A percentile compares a stretch with the other conserved stretches of the same genome.
Conservation (phyloP, 2,113 vertebrate species). For the Silurus asotus region DNA sequence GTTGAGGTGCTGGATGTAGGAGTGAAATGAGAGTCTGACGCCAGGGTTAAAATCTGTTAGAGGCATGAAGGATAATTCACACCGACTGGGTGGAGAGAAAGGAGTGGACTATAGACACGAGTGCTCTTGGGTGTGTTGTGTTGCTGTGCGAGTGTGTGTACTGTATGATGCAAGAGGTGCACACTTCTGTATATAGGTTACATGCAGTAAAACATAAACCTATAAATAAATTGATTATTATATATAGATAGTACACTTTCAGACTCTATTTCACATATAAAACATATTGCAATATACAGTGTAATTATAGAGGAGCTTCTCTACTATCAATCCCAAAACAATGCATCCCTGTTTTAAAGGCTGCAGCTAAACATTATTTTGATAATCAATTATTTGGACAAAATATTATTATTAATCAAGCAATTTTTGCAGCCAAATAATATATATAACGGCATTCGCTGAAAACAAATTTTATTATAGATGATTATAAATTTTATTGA, state of each 20-base stretch:
- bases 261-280: background rate
- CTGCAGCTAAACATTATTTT: too few relatives aligned
- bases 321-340: background rate
- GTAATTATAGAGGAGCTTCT: background rate
- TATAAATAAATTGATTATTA: background rate
- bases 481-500: too few relatives aligned
- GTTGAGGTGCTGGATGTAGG: background rate
- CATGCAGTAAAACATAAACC: background rate
- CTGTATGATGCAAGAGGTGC: background rate
- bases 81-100: background rate
- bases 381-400: too few relatives aligned
- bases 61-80: conserved; percentile 29
- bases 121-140: background rate
- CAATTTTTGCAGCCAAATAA: too few relatives aligned
- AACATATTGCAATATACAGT: background rate
- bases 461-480: too few relatives aligned
- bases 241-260: too few relatives aligned
- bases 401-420: too few relatives aligned
- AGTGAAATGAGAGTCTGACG: background rate
- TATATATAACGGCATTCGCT: too few relatives aligned
- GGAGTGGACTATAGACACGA: background rate
- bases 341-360: background rate
- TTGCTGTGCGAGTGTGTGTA: background rate
- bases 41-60: background rate
- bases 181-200: background rate